These are phyloP conservation scores for Apis florea DNA, from an alignment of 1,140 invertebrate species.

Conservation along the genomic window DNA sequence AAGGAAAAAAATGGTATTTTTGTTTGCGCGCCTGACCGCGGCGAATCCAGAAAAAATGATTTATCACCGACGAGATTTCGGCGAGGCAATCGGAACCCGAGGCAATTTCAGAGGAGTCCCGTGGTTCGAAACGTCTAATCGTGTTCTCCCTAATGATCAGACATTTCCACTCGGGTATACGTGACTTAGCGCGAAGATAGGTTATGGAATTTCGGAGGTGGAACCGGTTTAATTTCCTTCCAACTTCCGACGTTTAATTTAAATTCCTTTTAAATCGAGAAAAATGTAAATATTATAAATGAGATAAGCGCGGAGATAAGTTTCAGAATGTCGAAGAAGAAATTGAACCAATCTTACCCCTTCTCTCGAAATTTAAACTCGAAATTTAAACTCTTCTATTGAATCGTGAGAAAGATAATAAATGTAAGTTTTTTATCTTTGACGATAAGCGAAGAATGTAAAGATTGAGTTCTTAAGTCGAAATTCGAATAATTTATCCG, in stretches of 20 bases:
- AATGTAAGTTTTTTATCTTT: too few species aligned
- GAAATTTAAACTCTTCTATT: too few species aligned
- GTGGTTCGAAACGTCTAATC: conserved; percentile 6
- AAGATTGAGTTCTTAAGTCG: too few species aligned
- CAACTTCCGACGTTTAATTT: neutral
- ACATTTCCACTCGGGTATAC: neutral
- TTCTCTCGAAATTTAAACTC: too few species aligned
- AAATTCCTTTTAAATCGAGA: too few species aligned
- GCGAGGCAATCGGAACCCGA: conserved; percentile 4
- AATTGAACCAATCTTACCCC: too few species aligned
- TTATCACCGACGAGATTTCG: conserved; percentile 7
- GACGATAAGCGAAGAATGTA: too few species aligned
- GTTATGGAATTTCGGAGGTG: neutral
- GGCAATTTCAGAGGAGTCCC: neutral
- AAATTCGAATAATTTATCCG: too few species aligned
- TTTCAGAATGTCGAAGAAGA: too few species aligned
- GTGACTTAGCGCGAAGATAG: neutral
- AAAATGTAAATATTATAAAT: too few species aligned
- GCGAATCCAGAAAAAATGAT: neutral
- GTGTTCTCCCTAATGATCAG: neutral
- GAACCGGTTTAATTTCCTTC: neutral
- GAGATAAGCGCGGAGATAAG: too few species aligned
- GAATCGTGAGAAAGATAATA: too few species aligned
- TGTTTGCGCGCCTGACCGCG: neutral
- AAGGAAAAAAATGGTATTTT: neutral